Base-by-base conservation (phyloP, 35 echinoderm and acorn worm species). In the Acanthaster planci region DNA sequence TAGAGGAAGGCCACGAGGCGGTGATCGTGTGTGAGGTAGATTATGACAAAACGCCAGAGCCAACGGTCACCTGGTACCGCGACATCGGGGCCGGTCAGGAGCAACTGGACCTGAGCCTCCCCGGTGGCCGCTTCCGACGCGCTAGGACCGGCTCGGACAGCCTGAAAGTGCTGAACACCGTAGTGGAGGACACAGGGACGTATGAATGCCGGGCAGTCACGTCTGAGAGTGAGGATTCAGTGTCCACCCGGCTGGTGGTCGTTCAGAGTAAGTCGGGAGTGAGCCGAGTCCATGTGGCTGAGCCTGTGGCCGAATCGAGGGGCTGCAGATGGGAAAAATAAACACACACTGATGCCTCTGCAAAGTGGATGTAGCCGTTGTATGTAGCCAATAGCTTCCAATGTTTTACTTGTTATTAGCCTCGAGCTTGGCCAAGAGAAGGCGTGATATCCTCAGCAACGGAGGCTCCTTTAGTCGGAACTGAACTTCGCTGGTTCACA, bases 151-250 rank as follows among this genome's bases (percentile, higher is more conserved):
- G 56, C 35, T 83, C 81, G 27, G 52, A 58, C 30, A 83, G 30
- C 14, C 19, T 83, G 22, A 83, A 72, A 34, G 64, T 72, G 64
- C 14, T 64, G 53, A 38, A 15, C 0, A 32, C 35, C 8, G 37
- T 16, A 19, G 56, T 31, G 53, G 10, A 55, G 40, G 87, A 89
- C 77, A 52, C 22, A 7, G 87, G 87, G 4, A 26, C 0, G 18
- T 89, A 89, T 34, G 44, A 34, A 30, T 89, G 87, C 39, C 53
- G n/a, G 16, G 87, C 75, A 17, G 52, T 76, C 7, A 84, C 64
- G 3, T 4, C 68, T 2, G 40, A 60, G 21, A 39, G 32, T 7
- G 42, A 76, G 38, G 77, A 21, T n/a, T 34, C 55, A 47, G 78
- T 27, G 18, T 59, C 42, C 76, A 17, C 22, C 0, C 59, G 30